These are phyloP conservation scores for Allolobophora icterica DNA, from an alignment of 2,888 invertebrate species.

Conservation along the genomic window DNA sequence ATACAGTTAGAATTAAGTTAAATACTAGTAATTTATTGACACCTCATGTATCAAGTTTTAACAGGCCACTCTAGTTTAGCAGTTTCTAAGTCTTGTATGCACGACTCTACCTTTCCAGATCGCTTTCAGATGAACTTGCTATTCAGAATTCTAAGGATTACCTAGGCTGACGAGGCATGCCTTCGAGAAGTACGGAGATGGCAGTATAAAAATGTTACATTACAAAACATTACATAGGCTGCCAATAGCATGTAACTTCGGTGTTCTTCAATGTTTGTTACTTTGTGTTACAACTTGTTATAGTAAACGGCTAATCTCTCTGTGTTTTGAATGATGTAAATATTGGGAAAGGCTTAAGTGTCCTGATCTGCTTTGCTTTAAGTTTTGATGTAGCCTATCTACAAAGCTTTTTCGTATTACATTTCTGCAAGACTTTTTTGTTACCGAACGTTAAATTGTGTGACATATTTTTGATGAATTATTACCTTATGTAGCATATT, in stretches of 20 bases:
- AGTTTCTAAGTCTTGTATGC: too few species aligned
- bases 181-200: background rate
- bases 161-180: background rate
- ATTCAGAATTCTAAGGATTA: background rate
- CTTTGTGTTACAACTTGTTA: background rate
- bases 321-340: background rate
- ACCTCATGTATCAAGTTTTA: background rate
- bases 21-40: background rate
- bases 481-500: background rate
- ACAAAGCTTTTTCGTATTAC: background rate
- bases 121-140: background rate
- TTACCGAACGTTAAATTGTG: background rate
- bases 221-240: background rate
- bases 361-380: background rate
- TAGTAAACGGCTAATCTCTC: background rate
- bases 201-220: background rate
- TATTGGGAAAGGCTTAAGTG: background rate
- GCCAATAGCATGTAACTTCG: background rate
- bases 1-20: background rate
- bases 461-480: slow-evolving; percentile 17
- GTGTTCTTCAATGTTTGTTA: slow-evolving; percentile 13
- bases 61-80: background rate
- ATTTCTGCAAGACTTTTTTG: background rate
- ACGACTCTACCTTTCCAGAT: background rate
- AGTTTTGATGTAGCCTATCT: background rate